phyloP scores from a whole-genome alignment of 2,888 invertebrate species.

The Hypercompe scribonia region DNA sequence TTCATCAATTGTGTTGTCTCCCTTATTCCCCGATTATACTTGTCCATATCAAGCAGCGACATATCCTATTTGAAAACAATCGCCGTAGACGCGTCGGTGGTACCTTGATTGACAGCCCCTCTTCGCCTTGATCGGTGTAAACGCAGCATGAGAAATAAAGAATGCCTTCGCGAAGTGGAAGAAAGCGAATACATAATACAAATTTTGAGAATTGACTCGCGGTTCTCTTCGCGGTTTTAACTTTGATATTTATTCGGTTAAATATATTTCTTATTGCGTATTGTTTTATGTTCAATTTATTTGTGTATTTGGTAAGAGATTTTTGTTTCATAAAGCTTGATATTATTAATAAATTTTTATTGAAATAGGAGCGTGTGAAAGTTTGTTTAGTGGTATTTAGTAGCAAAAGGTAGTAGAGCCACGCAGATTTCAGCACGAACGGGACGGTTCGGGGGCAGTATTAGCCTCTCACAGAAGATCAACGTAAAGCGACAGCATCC shows the following conservation, averaged over 20 bases:
- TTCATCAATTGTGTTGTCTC: conserved; percentile 10
- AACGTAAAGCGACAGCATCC: no score
- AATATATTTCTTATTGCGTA: conserved; percentile 32
- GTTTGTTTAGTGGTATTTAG: no score
- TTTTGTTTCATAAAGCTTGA: no score
- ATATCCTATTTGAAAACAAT: conserved; percentile 72
- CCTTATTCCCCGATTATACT: conserved; percentile 60
- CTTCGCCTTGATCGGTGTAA: conserved; percentile 52
- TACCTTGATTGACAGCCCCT: conserved; percentile 61
- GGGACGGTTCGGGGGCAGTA: no score
- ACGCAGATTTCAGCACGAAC: no score
- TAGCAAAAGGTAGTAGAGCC: no score
- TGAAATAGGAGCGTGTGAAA: no score
- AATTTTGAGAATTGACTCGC: conserved; percentile 48
- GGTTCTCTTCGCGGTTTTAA: conserved; percentile 34
- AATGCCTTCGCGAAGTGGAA: conserved; percentile 27
- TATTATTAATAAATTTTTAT: no score
- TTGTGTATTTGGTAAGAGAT: not conserved
- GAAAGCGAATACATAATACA: conserved; percentile 43
- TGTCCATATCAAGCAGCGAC: conserved; percentile 55
- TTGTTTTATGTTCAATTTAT: no score
- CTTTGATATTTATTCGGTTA: conserved; percentile 22
- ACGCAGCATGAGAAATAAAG: conserved; percentile 35
- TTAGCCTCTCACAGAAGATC: no score
- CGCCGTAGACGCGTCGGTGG: conserved; percentile 51